phyloP scores from a whole-genome alignment of 2,113 vertebrate species.

The Megaleporinus macrocephalus region DNA sequence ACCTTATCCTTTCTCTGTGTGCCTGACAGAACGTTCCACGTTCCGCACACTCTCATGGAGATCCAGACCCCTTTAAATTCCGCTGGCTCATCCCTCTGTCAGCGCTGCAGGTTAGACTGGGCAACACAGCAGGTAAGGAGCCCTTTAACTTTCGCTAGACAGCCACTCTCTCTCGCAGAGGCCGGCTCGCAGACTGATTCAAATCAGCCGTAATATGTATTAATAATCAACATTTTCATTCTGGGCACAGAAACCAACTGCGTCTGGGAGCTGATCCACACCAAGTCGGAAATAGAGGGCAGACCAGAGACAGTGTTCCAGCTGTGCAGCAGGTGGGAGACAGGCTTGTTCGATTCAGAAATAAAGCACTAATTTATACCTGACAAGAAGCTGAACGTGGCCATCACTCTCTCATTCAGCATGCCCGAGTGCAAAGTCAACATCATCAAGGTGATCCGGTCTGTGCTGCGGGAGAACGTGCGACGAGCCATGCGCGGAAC shows the following conservation, averaged over 20 bases:
- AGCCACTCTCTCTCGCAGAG: not conserved
- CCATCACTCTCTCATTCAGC: slow-evolving; percentile 68
- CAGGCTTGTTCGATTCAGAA: not conserved
- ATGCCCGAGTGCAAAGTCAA: slow-evolving; percentile 89
- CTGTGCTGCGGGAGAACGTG: slow-evolving; percentile 90
- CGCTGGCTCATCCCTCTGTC: slow-evolving; percentile 95
- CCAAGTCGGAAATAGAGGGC: slow-evolving; percentile 91
- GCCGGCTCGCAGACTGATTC: not conserved
- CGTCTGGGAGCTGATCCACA: slow-evolving; percentile 96
- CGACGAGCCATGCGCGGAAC: slow-evolving; percentile 81
- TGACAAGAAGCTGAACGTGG: not conserved
- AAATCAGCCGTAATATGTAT: not conserved
- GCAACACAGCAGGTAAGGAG: slow-evolving; percentile 89
- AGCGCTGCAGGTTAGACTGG: slow-evolving; percentile 91
- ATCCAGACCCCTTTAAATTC: slow-evolving; percentile 93
- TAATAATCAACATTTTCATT: not conserved
- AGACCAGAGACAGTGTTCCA: slow-evolving; percentile 94
- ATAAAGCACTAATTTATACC: not conserved
- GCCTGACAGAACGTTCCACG: slow-evolving; percentile 78
- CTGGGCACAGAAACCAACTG: slow-evolving; percentile 86
- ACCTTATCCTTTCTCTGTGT: slow-evolving; percentile 11
- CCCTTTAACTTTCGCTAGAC: not conserved
- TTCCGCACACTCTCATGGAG: slow-evolving; percentile 81
- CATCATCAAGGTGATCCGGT: slow-evolving; percentile 91
- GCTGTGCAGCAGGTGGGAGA: slow-evolving; percentile 91